Base-by-base conservation (phyloP, 2,888 invertebrate species). In the Volucella bombylans region DNA sequence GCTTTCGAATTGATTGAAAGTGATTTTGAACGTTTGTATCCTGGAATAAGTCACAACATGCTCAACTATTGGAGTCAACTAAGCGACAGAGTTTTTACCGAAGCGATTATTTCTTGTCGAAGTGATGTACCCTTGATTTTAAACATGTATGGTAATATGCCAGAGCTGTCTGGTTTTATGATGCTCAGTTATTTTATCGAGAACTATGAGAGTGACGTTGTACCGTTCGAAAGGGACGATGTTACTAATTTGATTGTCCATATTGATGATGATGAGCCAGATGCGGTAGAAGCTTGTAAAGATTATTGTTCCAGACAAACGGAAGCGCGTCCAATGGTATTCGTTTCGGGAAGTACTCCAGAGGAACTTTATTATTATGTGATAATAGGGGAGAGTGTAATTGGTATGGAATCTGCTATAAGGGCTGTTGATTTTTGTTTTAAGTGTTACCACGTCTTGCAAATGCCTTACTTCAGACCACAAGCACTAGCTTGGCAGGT, bases 351-450 rank as follows among this genome's bases (percentile, higher is more conserved):
- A n/a, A 57, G 31, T 8, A 57, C 12, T 11, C 8, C 18, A 8
- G 57, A 65, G 0, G 59, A 78, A 0, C 15, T 72, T 2, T 12
- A 12, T 39, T 79, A 10, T 11, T 65, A 72, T 54, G 71, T 72
- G 0, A 14, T 79, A 4, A n/a, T 72, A 2, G 65, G 61, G 4
- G 61, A 54, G 10, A 43, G 1, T 11, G 1, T 72, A 4, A 49
- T 54, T 61, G n/a, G 8, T 1, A 50, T 72, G 65, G 59, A 67
- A 1, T 54, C 38, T 8, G 47, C 41, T 0, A 14, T 67, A 9
- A 61, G 54, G 9, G 79, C 79, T 1, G 43, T 79, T 12, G 79
- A 79, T 54, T 79, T 79, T n/a, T 79, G 72, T 31, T 79, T 79
- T 47, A 79, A 72, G 45, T 79, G 59, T 31, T 67, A 54, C 4